Base-by-base conservation (phyloP, 2,888 invertebrate genomes). In the Drosophila kambysellisi region DNA sequence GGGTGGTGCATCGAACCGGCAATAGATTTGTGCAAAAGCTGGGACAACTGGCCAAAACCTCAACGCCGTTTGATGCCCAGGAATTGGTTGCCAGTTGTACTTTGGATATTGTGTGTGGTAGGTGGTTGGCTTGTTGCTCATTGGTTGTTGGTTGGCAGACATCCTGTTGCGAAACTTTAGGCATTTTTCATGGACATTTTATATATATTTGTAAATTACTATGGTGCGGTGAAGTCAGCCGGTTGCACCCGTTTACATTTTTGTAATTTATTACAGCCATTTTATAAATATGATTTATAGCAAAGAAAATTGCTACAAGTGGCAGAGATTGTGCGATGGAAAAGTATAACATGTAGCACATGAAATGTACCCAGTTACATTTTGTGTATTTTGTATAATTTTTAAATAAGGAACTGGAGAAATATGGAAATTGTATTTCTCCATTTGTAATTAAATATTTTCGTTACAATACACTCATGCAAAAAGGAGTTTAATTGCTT, bases 1-100 rank as follows among this genome's bases (percentile, higher is more conserved):
- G 92, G 15, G 91, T 93, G 3, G 94, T 94, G 80, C 91, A 93
- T 39, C 89, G 92, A 33, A 95, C 95, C 61, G 91, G 94, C 1
- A 80, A 90, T 3, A 92, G 94, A 37, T 91, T 95, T 67, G 90
- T 94, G 0, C 80, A 94, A n/a, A 89, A 86, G 66, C 76, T 92
- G 25, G 51, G 59, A 46, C 74, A 82, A 5, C 69, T 72, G 46
- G 61, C 88, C 37, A 53, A 58, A 0, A 25, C 66, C 11, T 52
- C 59, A 57, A 64, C 65, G 37, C 61, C 77, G 9, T 88, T 94
- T 41, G 94, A 95, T 79, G 92, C 95, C 33, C 95, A 94, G 77
- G 92, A 93, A 39, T 89, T 94, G 73, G 91, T 94, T 51, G 92
- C 92, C 59, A 93, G 94, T 67, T 94, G 94, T 52, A 94, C 94